Percentiles rank a stretch among this genome's conserved stretches.
phyloP scores from a whole-genome alignment of 2,797 vertebrate genomes.

The Enteromius trimaculatus region DNA sequence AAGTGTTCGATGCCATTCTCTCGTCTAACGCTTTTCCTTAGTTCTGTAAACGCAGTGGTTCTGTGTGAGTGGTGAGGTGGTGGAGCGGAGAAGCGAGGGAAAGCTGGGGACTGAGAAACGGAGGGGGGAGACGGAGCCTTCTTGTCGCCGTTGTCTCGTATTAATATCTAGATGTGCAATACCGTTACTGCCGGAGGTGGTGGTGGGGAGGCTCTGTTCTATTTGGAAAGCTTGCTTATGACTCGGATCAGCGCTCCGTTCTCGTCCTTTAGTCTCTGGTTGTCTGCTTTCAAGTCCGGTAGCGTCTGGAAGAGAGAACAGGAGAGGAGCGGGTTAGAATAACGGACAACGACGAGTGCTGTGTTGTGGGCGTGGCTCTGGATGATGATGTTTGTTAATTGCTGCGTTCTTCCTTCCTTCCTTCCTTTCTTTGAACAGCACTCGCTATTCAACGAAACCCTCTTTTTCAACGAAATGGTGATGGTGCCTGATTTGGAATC shows the following conservation, averaged over 20 bases:
- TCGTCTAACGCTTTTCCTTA: slow-evolving; percentile 79
- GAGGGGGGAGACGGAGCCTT: slow-evolving; percentile 58
- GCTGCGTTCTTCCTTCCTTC: background rate
- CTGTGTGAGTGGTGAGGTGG: slow-evolving; percentile 71
- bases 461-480: slow-evolving; percentile 19
- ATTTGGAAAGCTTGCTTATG: slow-evolving; percentile 99
- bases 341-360: slow-evolving; percentile 16
- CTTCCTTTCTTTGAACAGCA: background rate
- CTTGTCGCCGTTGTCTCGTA: slow-evolving; percentile 79
- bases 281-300: slow-evolving; percentile 99
- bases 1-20: slow-evolving; percentile 63
- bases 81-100: slow-evolving; percentile 30
- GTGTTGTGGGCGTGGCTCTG: background rate
- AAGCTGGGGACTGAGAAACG: slow-evolving; percentile 6
- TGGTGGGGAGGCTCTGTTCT: slow-evolving; percentile 69
- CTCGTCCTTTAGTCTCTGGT: slow-evolving; percentile 99
- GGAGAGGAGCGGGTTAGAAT: slow-evolving; percentile 65
- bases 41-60: slow-evolving; percentile 90
- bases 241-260: slow-evolving; percentile 99
- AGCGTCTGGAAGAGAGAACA: slow-evolving; percentile 85
- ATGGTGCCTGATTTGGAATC: background rate
- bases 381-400: background rate
- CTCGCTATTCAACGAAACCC: slow-evolving; percentile 1
- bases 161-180: slow-evolving; percentile 90
- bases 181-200: slow-evolving; percentile 81